Conservation (phyloP, 2,113 vertebrate genomes). For the Brachirus orientalis region DNA sequence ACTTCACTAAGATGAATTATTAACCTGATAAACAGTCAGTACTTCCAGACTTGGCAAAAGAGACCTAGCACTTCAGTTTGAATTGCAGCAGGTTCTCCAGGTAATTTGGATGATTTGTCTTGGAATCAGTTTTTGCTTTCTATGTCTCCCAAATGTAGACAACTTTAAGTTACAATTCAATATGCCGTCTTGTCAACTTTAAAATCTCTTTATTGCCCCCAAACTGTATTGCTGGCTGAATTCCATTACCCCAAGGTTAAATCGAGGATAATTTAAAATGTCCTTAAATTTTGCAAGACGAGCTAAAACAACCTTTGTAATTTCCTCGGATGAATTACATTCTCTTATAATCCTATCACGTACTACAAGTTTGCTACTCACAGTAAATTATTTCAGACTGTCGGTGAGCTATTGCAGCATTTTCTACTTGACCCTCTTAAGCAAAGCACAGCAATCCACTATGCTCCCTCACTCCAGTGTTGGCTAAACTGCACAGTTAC, state of each 20-base stretch:
- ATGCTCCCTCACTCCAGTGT: conserved; percentile 40
- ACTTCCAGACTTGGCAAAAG: conserved; percentile 15
- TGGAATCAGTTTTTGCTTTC: background rate
- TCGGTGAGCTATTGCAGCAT: conserved; percentile 60
- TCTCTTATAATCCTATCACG: conserved; percentile 32
- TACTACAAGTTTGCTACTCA: conserved; percentile 23
- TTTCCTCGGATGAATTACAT: conserved; percentile 41
- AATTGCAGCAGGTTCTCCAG: background rate
- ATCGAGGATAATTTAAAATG: conserved; percentile 42
- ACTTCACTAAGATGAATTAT: conserved; percentile 39
- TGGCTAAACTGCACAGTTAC: conserved; percentile 38
- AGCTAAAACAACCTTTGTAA: conserved; percentile 30
- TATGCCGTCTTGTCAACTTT: too few species aligned
- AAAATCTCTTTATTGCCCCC: too few species aligned
- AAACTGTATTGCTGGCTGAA: too few species aligned
- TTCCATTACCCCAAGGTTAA: conserved; percentile 31
- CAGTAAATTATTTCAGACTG: conserved; percentile 48
- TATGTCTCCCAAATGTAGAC: too few species aligned
- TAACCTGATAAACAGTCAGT: conserved; percentile 45
- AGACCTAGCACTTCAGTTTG: conserved; percentile 3
- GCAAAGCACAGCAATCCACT: conserved; percentile 31
- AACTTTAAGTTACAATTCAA: too few species aligned
- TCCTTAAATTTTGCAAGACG: conserved; percentile 42
- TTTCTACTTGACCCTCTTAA: conserved; percentile 55
- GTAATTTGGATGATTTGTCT: background rate